phyloP scores from a whole-genome alignment of 2,113 vertebrate species.

The Tupaia chinensis region DNA sequence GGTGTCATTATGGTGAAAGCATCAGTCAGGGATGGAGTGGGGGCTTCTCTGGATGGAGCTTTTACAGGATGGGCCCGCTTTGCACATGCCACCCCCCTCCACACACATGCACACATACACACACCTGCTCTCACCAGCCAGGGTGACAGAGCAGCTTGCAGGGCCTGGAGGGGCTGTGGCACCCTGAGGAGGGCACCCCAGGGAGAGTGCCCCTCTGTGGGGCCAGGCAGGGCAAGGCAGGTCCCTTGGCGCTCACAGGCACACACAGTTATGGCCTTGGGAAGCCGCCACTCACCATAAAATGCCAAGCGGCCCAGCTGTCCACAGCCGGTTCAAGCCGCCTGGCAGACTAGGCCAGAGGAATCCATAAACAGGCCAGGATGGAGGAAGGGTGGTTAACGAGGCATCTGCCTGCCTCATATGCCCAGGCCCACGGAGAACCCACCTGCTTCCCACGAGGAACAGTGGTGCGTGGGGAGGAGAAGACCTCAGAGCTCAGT shows the following conservation, averaged over 20 bases:
- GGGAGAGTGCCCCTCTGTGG: neutral
- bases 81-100: too few species aligned
- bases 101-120: too few species aligned
- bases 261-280: constrained; percentile 54
- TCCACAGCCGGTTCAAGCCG: constrained; percentile 55
- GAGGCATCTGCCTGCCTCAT: neutral
- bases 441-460: constrained; percentile 21
- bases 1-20: constrained; percentile 84
- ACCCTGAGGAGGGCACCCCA: neutral
- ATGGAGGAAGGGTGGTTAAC: neutral
- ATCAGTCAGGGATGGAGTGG: neutral
- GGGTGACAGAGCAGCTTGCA: neutral
- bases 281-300: constrained; percentile 61
- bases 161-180: too few species aligned
- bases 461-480: too few species aligned
- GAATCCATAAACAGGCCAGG: constrained; percentile 57
- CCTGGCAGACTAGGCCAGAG: constrained; percentile 41
- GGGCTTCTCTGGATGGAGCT: neutral
- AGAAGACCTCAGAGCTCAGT: neutral
- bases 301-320: constrained; percentile 78
- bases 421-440: rapidly evolving
- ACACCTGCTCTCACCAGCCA: neutral
- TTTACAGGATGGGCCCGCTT: neutral
- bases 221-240: neutral
- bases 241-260: neutral